Base-by-base conservation (phyloP, 1,140 invertebrate genomes). In the Arctopsyche grandis region DNA sequence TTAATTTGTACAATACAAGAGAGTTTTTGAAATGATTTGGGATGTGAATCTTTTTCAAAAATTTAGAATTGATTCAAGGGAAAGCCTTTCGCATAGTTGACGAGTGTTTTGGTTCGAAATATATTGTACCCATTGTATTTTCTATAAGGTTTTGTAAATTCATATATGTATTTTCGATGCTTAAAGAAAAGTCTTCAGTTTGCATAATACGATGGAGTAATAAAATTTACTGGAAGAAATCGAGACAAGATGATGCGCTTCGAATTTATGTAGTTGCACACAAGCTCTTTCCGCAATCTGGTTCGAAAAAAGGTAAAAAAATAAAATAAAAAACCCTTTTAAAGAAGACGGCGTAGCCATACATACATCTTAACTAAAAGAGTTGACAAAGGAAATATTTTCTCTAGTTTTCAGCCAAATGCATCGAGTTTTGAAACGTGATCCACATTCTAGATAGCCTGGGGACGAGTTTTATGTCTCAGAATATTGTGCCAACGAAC, bases 391-490 rank as follows among this genome's bases (percentile, higher is more conserved):
- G 63, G 24, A 29, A 26, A 66, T 21, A 1, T 66, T 66, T 22
- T 66, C 63, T 22, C 24, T 66, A 66, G 63, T 66, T 26, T 66
- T 66, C 63, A 66, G 63, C 63, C 24, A 29, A 66, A 66, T 66
- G 63, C 63, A 66, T 26, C 63, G 63, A 66, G 63, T 66, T 63
- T 66, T 66, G 63, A 66, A 66, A 66, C 63, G 63, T 66, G 63
- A 66, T 66, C 22, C 63, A 26, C 21, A 66, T 66, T 5, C 10
- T 9, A 5, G 63, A 66, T 66, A n/a, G 7, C 5, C 29, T 38
- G 56, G 3, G 21, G n/a, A 21, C 16, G 16, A 60, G 56, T 16
- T 60, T 60, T 60, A 60, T 60, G 16, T 60, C 16, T 16, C 56
- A 9, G 56, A 19, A 60, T 21, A 21, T 60, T 60, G 56, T 60